Base-by-base conservation (phyloP, 2,888 invertebrate genomes). In the Lycocerus yunnanus region DNA sequence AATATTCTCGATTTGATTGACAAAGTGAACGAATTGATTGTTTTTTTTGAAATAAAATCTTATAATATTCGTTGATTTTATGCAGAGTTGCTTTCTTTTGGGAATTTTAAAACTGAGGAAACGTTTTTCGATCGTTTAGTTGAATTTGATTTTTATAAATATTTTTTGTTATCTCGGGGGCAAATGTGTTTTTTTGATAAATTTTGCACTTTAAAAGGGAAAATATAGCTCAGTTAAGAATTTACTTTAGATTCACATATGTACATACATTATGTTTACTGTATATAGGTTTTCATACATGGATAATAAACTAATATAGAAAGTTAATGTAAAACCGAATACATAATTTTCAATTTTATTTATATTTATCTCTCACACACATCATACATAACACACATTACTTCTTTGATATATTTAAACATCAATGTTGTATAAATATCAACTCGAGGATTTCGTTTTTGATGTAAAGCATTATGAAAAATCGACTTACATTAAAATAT, bases 71-170 rank as follows among this genome's bases (percentile, higher is more conserved):
- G n/a, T 43, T n/a, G 1, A 43, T 43, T 43, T 43, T 43, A 43
- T 43, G n/a, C 5, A n/a, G 43, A 43, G 43, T 43, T 43, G 43
- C 43, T 43, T 68, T 63, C 68, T 63, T 67, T 71, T 18, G 21
- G 72, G 61, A 18, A 68, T 68, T 67, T 67, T 68, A 11, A 65
- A 68, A 16, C 16, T 66, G 24, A 27, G 14, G 43, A 67, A 72
- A 65, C 68, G 68, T 72, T 72, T 71, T 63, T 20, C 72, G 68
- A 63, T 72, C 68, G 61, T 72, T 67, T 68, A 61, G 72, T 63
- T 21, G 58, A 68, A 24, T 66, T 27, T 66, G 68, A 72, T 21
- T 72, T 63, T 24, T 66, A 68, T 68, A 72, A 68, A 71, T 66
- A 66, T 66, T 71, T 71, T 71, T 58, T 15, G 58, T 61, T 68